These are phyloP conservation scores for Spodoptera littoralis DNA, from an alignment of 2,888 invertebrate species.

Conservation along the genomic window DNA sequence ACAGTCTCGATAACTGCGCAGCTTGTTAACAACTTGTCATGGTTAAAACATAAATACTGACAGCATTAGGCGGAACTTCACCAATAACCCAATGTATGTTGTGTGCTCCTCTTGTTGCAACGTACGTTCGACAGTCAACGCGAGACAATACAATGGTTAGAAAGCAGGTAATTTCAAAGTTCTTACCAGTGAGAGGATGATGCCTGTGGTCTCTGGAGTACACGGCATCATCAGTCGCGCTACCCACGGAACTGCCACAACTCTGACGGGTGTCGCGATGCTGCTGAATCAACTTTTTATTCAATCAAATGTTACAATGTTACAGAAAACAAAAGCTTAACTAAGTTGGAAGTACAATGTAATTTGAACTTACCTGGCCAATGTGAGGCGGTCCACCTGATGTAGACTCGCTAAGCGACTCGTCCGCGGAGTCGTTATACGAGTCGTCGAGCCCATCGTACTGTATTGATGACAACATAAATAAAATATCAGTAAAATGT, in stretches of 20 bases:
- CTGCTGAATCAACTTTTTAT: constrained; percentile 33
- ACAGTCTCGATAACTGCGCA: constrained; percentile 34
- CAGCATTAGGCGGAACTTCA: constrained; percentile 26
- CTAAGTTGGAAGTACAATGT: neutral
- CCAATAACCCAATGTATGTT: neutral
- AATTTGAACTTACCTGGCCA: constrained; percentile 70
- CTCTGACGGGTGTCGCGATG: constrained; percentile 83
- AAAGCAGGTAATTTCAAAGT: constrained; percentile 15
- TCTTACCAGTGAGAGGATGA: constrained; percentile 80
- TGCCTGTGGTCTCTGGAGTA: constrained; percentile 81
- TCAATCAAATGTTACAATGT: neutral
- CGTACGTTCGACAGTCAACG: constrained; percentile 27
- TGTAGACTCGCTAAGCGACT: constrained; percentile 88
- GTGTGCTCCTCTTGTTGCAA: constrained; percentile 13
- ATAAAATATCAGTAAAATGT: constrained; percentile 68
- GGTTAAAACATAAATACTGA: constrained; percentile 48
- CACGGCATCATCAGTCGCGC: constrained; percentile 80
- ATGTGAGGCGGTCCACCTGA: constrained; percentile 85
- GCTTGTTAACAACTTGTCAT: constrained; percentile 45
- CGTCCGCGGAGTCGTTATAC: constrained; percentile 89
- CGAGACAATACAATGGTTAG: constrained; percentile 38
- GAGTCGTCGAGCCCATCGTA: constrained; percentile 94
- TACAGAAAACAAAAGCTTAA: neutral
- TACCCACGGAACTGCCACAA: constrained; percentile 84
- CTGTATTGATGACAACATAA: constrained; percentile 69